Evolutionary conservation across 1,140 invertebrate species (phyloP).

Genomic region (Cydia amplana): DNA sequence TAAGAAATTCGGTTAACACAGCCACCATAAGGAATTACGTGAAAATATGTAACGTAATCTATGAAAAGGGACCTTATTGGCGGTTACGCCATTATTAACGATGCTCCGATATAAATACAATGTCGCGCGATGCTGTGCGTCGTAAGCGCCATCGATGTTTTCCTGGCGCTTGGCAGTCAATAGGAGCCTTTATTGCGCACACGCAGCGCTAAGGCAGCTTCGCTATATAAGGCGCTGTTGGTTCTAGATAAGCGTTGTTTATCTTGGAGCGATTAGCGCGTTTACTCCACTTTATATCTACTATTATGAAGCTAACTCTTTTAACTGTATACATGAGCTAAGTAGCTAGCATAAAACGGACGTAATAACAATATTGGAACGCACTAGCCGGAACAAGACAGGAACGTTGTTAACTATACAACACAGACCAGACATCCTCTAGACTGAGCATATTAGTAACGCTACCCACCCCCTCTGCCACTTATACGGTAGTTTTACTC

Average conservation of each 20-base stretch:
- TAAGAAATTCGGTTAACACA: too few relatives aligned
- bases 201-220: slow-evolving; percentile 37
- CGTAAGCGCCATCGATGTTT: too few relatives aligned
- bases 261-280: slow-evolving; percentile 58
- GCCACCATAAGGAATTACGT: not conserved
- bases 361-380: not conserved
- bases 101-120: too few relatives aligned
- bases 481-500: too few relatives aligned
- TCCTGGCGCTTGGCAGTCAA: not conserved
- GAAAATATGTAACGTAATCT: not conserved
- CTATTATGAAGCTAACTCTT: slow-evolving; percentile 39
- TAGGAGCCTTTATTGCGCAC: not conserved
- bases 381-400: not conserved
- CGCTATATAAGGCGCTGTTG: slow-evolving; percentile 59
- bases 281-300: slow-evolving; percentile 42
- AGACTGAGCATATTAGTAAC: too few relatives aligned
- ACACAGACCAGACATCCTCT: too few relatives aligned
- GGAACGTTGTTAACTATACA: too few relatives aligned
- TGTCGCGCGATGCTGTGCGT: too few relatives aligned
- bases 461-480: too few relatives aligned
- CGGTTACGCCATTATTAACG: too few relatives aligned
- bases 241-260: slow-evolving; percentile 68
- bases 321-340: not conserved
- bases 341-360: not conserved
- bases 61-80: too few relatives aligned